These are phyloP conservation scores for Chionodraco myersi DNA, from an alignment of 2,113 vertebrate species.

Conservation along the genomic window DNA sequence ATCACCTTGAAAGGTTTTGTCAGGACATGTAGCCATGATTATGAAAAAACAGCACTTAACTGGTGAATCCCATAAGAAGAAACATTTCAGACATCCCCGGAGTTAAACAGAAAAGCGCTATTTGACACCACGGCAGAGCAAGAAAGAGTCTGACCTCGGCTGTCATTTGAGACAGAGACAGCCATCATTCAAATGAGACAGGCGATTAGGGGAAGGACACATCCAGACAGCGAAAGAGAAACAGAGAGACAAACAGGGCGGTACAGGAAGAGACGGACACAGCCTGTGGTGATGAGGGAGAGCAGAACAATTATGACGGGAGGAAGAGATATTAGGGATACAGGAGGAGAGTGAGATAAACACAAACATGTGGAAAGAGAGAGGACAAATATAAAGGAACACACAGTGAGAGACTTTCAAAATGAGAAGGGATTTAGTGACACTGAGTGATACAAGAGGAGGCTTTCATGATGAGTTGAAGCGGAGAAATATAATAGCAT, in stretches of 20 bases:
- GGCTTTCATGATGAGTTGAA: constrained; percentile 62
- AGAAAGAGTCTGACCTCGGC: constrained; percentile 62
- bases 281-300: neutral
- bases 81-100: constrained; percentile 29
- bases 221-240: constrained; percentile 53
- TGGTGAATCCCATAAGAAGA: constrained; percentile 30
- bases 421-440: constrained; percentile 67
- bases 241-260: constrained; percentile 27
- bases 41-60: constrained; percentile 15
- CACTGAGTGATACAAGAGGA: constrained; percentile 60
- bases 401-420: constrained; percentile 33
- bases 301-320: neutral
- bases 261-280: neutral
- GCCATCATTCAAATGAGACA: constrained; percentile 75
- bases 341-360: neutral
- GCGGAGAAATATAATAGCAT: constrained; percentile 50
- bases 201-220: constrained; percentile 65
- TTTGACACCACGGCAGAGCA: constrained; percentile 51
- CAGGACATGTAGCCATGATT: neutral
- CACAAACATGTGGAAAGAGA: constrained; percentile 19
- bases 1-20: neutral
- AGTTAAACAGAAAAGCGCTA: constrained; percentile 50
- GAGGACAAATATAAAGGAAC: constrained; percentile 16
- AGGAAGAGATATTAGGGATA: neutral
- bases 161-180: constrained; percentile 59